Base-by-base conservation (phyloP, 2,888 invertebrate species). In the Tetropium fuscum region DNA sequence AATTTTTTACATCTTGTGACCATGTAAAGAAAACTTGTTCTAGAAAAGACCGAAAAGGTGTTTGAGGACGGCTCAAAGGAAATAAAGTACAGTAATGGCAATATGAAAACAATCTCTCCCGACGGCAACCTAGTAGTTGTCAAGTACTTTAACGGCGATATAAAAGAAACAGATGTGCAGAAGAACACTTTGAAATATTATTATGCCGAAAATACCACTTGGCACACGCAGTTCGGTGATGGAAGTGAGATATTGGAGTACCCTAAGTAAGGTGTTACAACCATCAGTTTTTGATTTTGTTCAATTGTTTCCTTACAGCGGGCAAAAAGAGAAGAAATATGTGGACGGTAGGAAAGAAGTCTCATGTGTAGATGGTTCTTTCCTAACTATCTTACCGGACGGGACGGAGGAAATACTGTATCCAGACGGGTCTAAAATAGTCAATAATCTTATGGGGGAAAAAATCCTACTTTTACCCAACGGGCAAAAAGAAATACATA, bases 401-500 rank as follows among this genome's bases (percentile, higher is more conserved):
- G 80, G 89, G 2, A 83, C 83, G 0, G 93, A 95, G 79, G 92
- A 94, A 78, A 92, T 92, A 85, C 85, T 87, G 27, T 91, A 92
- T 75, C 87, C 89, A 0, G 94, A 97, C 80, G 95, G 94, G 41
- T 89, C 92, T 0, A 82, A 87, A 18, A 84, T 90, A 5, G 85
- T 86, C 11, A 85, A 88, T 2, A 85, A 87, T 32, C 80, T 84
- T 0, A 80, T 82, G 6, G 95, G 95, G 0, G 91, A 93, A 61
- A 90, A 90, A 78, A 86, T 91, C 16, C 84, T 96, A 43, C 84
- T 87, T 43, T 87, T 96, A 69, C 87, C 91, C 0, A 96, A 95
- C 80, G 97, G 97, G 0, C 95, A 97, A 79, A 86, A 90, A 63
- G 97, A 97, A 83, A 88, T 95, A 22, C 94, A 95, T 74, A 92